Base-by-base conservation (phyloP, 2,888 invertebrate species). In the Anaspis maculata region DNA sequence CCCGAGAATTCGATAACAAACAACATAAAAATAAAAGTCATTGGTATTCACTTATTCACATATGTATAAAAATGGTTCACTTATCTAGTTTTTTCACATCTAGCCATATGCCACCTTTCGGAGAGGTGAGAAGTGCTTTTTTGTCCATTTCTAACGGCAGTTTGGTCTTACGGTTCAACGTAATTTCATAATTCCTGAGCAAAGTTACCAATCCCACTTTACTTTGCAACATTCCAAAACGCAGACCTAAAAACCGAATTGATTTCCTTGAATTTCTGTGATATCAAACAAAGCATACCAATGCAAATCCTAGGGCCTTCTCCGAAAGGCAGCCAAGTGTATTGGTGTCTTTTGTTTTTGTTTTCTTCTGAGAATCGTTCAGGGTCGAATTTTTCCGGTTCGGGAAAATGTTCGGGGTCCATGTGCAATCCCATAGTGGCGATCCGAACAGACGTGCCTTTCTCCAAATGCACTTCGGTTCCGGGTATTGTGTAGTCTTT, bases 301-400 rank as follows among this genome's bases (percentile, higher is more conserved):
- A 61, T 59, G 41, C 61, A 61, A 28, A 48, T 49, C 29, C 56
- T 44, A 2, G 61, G 61, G 3, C 61, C 59, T 27, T 56, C 55
- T 9, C 61, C 61, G 30, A 61, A 61, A 0, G 61, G 56, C 29
- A 59, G 30, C 32, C 49, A 59, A 15, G 38, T 34, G 12, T 29
- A 36, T 13, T 25, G 25, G 5, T 32, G 33, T 13, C 33, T 28
- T 14, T 23, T 25, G 10, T 25, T 25, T 21, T 34, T 39, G 9
- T 37, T 36, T 2, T 42, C 45, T 15, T 42, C 37, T 2, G 31
- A 27, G 22, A 48, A 49, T 24, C 49, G 30, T 27, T 49, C 45
- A 2, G 49, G 48, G 36, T 46, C 40, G 25, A 49, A 49, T 31
- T 40, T 37, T 3, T 48, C 44, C 6, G 49, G 49, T 30, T 49